Evolutionary conservation across 2,888 invertebrate species (phyloP).

Genomic region (Melinaea marsaeus): DNA sequence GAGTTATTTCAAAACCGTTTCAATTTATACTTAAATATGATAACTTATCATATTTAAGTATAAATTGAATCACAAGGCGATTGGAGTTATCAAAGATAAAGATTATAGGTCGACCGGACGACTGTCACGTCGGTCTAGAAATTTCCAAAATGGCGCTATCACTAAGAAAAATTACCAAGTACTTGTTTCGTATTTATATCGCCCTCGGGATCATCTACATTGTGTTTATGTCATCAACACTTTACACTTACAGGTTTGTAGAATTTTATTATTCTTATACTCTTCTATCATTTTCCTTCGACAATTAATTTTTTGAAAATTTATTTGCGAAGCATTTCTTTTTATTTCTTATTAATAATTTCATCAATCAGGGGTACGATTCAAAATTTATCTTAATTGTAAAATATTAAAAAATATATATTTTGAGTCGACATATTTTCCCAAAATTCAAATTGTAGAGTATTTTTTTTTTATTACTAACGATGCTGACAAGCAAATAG

Average conservation of each 20-base stretch:
- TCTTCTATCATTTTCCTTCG: too few species aligned
- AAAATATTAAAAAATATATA: too few species aligned
- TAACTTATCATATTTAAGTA: constrained; percentile 8
- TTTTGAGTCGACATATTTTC: too few species aligned
- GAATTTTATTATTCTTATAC: constrained; percentile 7
- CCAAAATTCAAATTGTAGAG: too few species aligned
- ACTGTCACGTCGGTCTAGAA: constrained; percentile 43
- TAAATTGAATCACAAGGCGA: constrained; percentile 22
- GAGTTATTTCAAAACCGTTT: too few species aligned
- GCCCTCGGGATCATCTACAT: constrained; percentile 40
- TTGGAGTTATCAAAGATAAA: constrained; percentile 29
- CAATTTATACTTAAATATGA: not conserved
- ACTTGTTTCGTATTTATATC: constrained; percentile 43
- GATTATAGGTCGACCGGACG: constrained; percentile 25
- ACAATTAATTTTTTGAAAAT: too few species aligned
- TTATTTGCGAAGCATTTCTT: too few species aligned
- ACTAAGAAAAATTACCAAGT: constrained; percentile 36
- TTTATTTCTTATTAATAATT: too few species aligned
- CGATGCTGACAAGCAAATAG: too few species aligned
- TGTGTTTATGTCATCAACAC: constrained; percentile 35
- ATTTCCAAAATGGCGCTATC: constrained; percentile 50
- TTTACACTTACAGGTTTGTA: constrained; percentile 44
- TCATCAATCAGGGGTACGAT: too few species aligned
- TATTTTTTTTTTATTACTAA: too few species aligned
- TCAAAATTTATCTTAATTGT: too few species aligned